A percentile compares a stretch with the other conserved stretches of the same genome.
These are phyloP conservation scores for Buathra laborator DNA, from an alignment of 2,888 invertebrate species.

Conservation along the genomic window DNA sequence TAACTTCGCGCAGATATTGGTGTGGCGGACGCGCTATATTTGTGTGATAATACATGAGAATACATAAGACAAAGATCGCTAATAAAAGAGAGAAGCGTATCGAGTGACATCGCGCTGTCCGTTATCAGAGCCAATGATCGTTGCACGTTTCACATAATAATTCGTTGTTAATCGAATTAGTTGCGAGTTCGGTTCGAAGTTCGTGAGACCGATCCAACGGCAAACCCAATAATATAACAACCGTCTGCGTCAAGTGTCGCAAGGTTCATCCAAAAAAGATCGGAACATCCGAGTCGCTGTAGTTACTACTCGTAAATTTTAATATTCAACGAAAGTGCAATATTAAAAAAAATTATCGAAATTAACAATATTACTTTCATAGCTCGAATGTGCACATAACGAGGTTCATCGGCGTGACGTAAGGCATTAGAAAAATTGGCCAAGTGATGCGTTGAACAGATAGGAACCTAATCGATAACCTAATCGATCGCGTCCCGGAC, in stretches of 20 bases:
- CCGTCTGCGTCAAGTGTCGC: slow-evolving; percentile 10
- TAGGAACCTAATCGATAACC: background rate
- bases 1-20: too few relatives aligned
- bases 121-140: background rate
- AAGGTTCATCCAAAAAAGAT: background rate
- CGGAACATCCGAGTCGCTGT: background rate
- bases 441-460: background rate
- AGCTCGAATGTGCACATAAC: background rate
- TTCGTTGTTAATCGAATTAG: slow-evolving; percentile 45
- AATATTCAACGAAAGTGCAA: background rate
- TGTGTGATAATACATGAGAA: too few relatives aligned
- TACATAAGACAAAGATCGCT: too few relatives aligned
- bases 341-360: background rate
- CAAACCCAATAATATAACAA: slow-evolving; percentile 38
- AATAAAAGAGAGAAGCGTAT: background rate
- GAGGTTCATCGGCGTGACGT: background rate
- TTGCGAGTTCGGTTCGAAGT: slow-evolving; percentile 23
- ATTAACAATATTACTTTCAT: slow-evolving; percentile 1
- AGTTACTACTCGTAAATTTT: background rate
- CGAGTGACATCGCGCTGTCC: slow-evolving; percentile 19
- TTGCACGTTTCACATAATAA: slow-evolving; percentile 27
- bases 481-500: slow-evolving; percentile 24
- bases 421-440: background rate
- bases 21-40: too few relatives aligned
- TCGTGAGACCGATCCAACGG: slow-evolving; percentile 8